Base-by-base conservation (phyloP, 1,140 invertebrate genomes). In the Listronotus bonariensis region DNA sequence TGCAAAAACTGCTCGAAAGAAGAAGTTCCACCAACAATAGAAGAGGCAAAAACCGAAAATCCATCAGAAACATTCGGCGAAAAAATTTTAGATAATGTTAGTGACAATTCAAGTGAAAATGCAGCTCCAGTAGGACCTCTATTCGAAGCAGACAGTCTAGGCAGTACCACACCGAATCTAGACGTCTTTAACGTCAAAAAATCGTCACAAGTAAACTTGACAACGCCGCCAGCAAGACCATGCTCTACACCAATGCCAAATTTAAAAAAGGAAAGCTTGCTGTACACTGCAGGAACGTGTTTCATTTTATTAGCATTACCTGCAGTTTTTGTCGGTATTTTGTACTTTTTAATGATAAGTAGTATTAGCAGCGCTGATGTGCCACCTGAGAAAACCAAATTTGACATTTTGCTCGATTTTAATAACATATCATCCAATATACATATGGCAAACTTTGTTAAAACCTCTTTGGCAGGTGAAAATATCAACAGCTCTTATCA, bases 161-260 rank as follows among this genome's bases (percentile, higher is more conserved):
- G 40, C 9, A 46, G 45, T 49, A 17, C 48, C 17, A 32, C 61
- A 7, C 32, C 52, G 15, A 56, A 56, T 26, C 31, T 63, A 10
- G 61, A 63, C 1, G 52, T 56, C n/a, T 63, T 63, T 49, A 12
- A 42, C 6, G 61, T 63, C 51, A 63, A 63, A 63, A 52, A 41
- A 15, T 1, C 17, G 8, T 20, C 53, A 14, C 38, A 42, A 40
- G 34, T 38, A 4, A 48, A 18, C 17, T 48, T 20, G 18, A 17
- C 5, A 26, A 7, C 15, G 26, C 8, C 45, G 10, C 15, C 18
- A 8, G 42, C 4, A 12, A 17, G 4, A 52, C 5, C 49, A 31
- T 36, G 31, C n/a, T n/a, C 31, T 6, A 34, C 8, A 6, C 5
- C 12, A 41, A 12, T 18, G 18, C 1, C 15, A 52, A 20, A n/a